phyloP scores from a whole-genome alignment of 2,113 vertebrate species.

The Mionectes macconnelli region DNA sequence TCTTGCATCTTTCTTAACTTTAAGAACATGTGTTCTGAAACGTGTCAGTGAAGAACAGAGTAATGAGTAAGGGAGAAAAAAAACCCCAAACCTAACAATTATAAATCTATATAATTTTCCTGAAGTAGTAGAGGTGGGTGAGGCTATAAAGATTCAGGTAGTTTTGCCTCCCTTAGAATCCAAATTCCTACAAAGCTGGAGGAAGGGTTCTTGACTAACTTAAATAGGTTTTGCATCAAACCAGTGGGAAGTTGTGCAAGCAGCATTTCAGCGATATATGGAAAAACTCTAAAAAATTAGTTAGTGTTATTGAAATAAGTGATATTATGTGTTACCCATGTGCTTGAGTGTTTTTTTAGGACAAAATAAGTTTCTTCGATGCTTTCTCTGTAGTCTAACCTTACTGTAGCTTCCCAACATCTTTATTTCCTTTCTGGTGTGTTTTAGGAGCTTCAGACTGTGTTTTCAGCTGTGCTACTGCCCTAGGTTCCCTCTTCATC shows the following conservation, averaged over 20 bases:
- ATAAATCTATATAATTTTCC: neutral
- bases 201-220: neutral
- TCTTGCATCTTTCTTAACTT: neutral
- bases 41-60: neutral
- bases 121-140: neutral
- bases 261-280: neutral
- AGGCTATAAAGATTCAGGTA: neutral
- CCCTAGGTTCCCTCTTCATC: neutral
- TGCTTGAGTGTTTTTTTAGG: neutral
- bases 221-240: neutral
- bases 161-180: neutral
- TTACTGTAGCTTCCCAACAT: neutral
- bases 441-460: neutral
- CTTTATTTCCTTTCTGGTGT: neutral
- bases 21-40: neutral
- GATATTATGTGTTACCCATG: neutral
- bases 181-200: neutral
- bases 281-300: neutral
- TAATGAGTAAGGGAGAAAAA: neutral
- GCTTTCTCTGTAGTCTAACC: neutral
- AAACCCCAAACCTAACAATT: fast-evolving
- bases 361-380: neutral
- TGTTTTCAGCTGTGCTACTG: neutral
- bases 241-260: neutral
- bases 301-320: neutral